phyloP scores from a whole-genome alignment of 2,888 invertebrate genomes.

The Lamproptera curius region DNA sequence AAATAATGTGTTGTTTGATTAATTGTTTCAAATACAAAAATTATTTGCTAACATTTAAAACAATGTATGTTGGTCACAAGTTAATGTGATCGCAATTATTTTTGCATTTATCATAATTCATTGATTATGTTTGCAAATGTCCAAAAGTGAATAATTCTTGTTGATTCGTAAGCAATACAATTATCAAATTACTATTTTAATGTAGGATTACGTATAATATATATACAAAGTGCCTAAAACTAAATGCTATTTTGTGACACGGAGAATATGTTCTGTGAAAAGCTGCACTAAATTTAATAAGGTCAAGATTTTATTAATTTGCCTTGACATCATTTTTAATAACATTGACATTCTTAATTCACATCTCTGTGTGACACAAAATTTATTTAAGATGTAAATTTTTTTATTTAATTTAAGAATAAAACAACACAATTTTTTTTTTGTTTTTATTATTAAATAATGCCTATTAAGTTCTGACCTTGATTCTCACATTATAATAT shows the following conservation, averaged over 20 bases:
- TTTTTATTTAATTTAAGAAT: slow-evolving; percentile 36
- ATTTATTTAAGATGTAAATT: slow-evolving; percentile 16
- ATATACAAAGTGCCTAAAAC: slow-evolving; percentile 4
- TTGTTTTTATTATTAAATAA: neutral
- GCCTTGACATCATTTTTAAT: neutral
- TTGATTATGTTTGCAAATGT: neutral
- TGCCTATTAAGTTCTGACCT: no score
- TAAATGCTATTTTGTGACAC: neutral
- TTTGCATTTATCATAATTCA: slow-evolving; percentile 13
- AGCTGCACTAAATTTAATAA: neutral
- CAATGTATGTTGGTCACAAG: neutral
- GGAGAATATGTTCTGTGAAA: neutral
- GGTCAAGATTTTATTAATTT: slow-evolving; percentile 4
- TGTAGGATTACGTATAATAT: neutral
- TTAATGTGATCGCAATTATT: neutral
- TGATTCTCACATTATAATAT: no score
- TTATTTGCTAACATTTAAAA: neutral
- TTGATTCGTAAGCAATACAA: neutral
- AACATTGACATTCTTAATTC: neutral
- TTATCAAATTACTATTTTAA: neutral
- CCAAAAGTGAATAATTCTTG: neutral
- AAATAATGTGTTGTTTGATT: no score
- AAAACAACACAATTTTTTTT: slow-evolving; percentile 32
- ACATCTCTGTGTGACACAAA: neutral
- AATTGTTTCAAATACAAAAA: neutral